These are phyloP conservation scores for Champsocephalus esox DNA, from an alignment of 2,797 vertebrate species.

Conservation along the genomic window DNA sequence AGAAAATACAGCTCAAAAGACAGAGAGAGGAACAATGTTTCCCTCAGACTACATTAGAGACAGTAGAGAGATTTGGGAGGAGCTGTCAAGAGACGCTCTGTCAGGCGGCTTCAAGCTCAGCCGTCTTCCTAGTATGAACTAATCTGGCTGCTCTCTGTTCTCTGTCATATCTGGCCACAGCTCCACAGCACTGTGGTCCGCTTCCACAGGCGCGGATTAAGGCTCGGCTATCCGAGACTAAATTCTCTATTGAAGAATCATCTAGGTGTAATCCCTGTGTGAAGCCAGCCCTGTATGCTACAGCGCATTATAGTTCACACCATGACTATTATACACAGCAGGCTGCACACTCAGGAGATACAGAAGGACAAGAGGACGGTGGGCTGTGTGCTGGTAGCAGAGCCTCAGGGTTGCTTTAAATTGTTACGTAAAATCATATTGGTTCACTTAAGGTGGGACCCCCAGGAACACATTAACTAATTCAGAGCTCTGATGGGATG, in stretches of 20 bases:
- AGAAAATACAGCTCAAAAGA: constrained; percentile 38
- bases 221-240: constrained; percentile 61
- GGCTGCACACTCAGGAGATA: constrained; percentile 45
- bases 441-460: constrained; percentile 32
- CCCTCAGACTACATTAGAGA: constrained; percentile 64
- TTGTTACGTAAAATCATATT: constrained; percentile 33
- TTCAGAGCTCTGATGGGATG: constrained; percentile 35
- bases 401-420: constrained; percentile 43
- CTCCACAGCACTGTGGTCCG: constrained; percentile 53
- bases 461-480: constrained; percentile 21
- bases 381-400: constrained; percentile 15
- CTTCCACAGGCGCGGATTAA: constrained; percentile 70
- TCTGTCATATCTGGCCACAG: constrained; percentile 68
- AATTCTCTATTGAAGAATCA: constrained; percentile 75
- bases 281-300: constrained; percentile 65
- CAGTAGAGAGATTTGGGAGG: constrained; percentile 69
- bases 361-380: constrained; percentile 15
- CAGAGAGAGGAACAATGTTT: constrained; percentile 63
- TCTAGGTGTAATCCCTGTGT: constrained; percentile 77
- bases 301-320: constrained; percentile 60
- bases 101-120: constrained; percentile 63
- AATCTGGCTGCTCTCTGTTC: constrained; percentile 76
- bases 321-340: constrained; percentile 58
- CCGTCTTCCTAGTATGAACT: constrained; percentile 56
- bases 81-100: constrained; percentile 66